These are phyloP conservation scores for Cephalopholis sonnerati DNA, from an alignment of 2,113 vertebrate species.

Conservation along the genomic window DNA sequence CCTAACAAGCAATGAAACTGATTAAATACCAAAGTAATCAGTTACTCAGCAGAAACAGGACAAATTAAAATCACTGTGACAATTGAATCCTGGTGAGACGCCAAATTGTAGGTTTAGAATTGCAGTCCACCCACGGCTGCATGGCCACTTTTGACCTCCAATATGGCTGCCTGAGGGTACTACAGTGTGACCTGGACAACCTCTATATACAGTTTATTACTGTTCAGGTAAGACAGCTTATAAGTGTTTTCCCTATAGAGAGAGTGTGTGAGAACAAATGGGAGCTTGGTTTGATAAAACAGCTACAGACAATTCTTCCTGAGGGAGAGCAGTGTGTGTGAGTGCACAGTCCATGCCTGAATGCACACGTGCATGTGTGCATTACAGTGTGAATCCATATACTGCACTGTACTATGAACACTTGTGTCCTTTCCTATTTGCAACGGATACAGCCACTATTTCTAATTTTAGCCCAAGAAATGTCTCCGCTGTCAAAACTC, in stretches of 20 bases:
- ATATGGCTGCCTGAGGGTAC: constrained; percentile 23
- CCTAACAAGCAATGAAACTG: not conserved
- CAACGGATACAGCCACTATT: constrained; percentile 1
- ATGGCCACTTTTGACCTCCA: constrained; percentile 5
- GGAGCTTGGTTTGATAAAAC: constrained; percentile 55
- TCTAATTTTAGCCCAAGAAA: constrained; percentile 61
- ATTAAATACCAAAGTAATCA: constrained; percentile 9
- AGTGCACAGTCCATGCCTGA: constrained; percentile 20
- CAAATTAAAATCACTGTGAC: not conserved
- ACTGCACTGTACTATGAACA: constrained; percentile 10
- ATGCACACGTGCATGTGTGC: constrained; percentile 38
- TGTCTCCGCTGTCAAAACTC: constrained; percentile 42
- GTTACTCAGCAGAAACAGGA: constrained; percentile 2
- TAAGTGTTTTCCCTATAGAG: constrained; percentile 18
- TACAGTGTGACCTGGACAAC: constrained; percentile 8
- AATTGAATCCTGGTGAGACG: not conserved
- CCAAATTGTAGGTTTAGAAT: constrained; percentile 2
- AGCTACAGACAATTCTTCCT: constrained; percentile 47
- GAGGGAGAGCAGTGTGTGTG: constrained; percentile 29
- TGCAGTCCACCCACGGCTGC: constrained; percentile 7
- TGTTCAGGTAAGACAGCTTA: constrained; percentile 33
- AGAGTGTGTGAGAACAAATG: constrained; percentile 21
- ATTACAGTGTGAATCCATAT: constrained; percentile 43
- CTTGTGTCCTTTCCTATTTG: constrained; percentile 55
- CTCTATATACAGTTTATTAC: constrained; percentile 3